phyloP scores from a whole-genome alignment of 2,797 vertebrate species.

The Sitta carolinensis region DNA sequence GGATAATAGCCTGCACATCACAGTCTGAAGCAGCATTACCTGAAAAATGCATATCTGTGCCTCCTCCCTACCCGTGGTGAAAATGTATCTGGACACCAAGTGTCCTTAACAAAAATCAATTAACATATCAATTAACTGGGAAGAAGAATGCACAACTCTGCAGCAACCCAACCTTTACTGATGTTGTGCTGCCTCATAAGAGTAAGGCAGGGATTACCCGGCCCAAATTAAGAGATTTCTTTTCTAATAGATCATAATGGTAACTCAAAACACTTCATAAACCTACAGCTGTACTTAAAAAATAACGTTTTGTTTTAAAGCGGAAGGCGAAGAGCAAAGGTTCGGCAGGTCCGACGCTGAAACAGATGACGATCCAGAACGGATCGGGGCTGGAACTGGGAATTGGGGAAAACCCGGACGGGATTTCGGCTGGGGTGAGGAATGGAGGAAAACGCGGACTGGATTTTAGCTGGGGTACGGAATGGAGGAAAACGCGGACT shows the following conservation, averaged over 20 bases:
- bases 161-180: not conserved
- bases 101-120: not conserved
- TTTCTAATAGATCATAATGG: not conserved
- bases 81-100: not conserved
- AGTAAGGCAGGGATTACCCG: not conserved
- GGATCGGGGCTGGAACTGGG: not conserved
- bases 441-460: no score
- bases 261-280: not conserved
- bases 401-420: not conserved
- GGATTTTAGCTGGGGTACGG: no score
- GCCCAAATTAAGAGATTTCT: not conserved
- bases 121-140: not conserved
- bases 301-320: not conserved
- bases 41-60: not conserved
- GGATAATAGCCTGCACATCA: not conserved
- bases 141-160: not conserved
- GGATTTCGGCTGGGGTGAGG: accelerated
- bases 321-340: not conserved
- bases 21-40: not conserved
- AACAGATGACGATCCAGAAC: not conserved
- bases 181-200: not conserved
- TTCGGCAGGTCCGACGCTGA: not conserved
- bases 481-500: no score
- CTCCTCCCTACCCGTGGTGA: not conserved
- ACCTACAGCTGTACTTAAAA: not conserved